phyloP scores from a whole-genome alignment of 37 sponge, comb jelly and placozoan genomes.

The Mnemiopsis leidyi region DNA sequence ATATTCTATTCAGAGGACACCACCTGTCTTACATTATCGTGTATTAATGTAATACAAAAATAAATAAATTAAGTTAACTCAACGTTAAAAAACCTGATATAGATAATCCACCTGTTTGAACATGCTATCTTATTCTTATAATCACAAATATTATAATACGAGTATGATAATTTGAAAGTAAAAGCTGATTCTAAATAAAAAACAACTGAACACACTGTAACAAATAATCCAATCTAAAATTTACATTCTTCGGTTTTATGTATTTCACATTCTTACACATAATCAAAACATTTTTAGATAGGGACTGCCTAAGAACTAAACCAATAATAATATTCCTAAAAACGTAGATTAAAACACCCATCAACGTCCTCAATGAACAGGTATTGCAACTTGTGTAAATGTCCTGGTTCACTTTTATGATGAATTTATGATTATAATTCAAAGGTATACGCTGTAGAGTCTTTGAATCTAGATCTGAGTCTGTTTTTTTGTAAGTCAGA shows the following conservation, averaged over 20 bases:
- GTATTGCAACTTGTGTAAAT: too few relatives aligned
- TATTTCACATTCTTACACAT: neutral
- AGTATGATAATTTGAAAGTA: neutral
- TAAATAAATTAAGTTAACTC: neutral
- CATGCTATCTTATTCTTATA: neutral
- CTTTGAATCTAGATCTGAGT: too few relatives aligned
- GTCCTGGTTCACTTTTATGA: too few relatives aligned
- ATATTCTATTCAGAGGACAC: neutral
- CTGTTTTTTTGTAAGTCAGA: too few relatives aligned
- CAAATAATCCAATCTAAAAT: neutral
- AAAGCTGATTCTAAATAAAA: neutral
- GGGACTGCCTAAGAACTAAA: too few relatives aligned
- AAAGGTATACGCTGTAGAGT: too few relatives aligned
- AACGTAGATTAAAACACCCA: too few relatives aligned
- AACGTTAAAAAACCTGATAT: neutral
- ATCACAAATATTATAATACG: neutral
- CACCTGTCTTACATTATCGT: neutral
- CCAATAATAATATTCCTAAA: too few relatives aligned
- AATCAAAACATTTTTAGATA: too few relatives aligned
- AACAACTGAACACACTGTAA: neutral
- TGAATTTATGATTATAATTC: too few relatives aligned
- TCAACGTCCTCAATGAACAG: too few relatives aligned
- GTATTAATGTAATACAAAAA: neutral
- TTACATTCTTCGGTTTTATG: neutral
- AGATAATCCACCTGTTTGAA: neutral